Conservation (phyloP, 2,113 vertebrate species). For the Chloebia gouldiae region DNA sequence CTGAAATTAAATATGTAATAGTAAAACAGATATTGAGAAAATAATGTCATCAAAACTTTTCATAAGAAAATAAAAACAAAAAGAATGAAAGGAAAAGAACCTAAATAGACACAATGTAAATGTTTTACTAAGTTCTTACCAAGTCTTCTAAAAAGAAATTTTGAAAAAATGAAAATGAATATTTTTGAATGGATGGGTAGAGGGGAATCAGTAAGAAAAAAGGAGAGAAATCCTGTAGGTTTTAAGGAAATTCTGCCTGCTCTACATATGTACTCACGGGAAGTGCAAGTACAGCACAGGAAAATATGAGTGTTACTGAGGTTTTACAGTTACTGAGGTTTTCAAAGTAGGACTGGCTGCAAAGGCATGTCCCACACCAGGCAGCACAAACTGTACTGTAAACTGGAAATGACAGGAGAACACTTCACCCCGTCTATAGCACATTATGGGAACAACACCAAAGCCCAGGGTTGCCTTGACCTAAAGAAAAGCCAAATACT, state of each 20-base stretch:
- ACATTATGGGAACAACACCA: conserved; percentile 38
- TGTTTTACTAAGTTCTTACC: background rate
- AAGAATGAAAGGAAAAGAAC: background rate
- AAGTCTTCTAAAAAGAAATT: background rate
- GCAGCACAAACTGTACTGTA: conserved; percentile 49
- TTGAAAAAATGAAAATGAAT: background rate
- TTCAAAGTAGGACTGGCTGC: background rate
- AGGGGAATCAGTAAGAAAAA: background rate
- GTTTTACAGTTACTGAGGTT: conserved; percentile 9
- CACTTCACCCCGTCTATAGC: background rate
- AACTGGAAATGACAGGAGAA: conserved; percentile 32
- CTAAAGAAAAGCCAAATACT: conserved; percentile 66
- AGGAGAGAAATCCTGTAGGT: background rate
- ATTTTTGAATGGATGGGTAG: background rate
- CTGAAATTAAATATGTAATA: background rate
- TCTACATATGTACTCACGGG: background rate
- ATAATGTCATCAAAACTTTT: background rate
- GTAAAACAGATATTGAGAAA: background rate
- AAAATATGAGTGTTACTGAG: background rate
- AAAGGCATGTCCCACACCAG: conserved; percentile 4
- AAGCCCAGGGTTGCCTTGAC: conserved; percentile 64
- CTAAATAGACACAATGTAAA: background rate
- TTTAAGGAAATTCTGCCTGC: background rate
- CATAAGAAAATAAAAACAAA: background rate
- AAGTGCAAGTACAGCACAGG: background rate